Evolutionary conservation across 2,888 invertebrate species (phyloP), one percentile per base, ranked within the genome.

Genomic region (Tolmerus cingulatus): DNA sequence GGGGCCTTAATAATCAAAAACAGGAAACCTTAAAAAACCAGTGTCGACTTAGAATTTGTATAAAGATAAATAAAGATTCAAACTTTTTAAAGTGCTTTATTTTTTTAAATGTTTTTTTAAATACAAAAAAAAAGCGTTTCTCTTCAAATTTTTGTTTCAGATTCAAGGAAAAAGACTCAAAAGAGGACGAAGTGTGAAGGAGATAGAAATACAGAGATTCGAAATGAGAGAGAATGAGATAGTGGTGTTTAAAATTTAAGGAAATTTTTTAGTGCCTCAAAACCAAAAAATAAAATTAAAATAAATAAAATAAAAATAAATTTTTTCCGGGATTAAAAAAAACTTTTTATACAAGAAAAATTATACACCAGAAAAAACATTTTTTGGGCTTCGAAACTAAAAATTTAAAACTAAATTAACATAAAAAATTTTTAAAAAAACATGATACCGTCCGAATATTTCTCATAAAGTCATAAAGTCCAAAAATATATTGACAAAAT

Each of bases 211-310:
- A 55, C 4, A 46, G 43, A 16, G 34, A 40, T 40, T 40, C 9
- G 2, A 12, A 51, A 55, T 9, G 7, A 2, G 14, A 12, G 55
- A 81, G 37, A 51, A n/a, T 19, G n/a, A 51, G 51, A 16, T 5
- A n/a, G 51, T 51, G n/a, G 37, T 37, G 37, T 37, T 12, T 37
- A 76, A 76, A 76, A 34, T 76, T 34, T 37, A 37, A 76, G 76
- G 16, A 76, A 82, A 66, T 82, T 82, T 57, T 82, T 82, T 82
- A 82, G 82, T 82, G 82, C 82, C 82, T 82, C 57, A 82, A 81
- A 55, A 81, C 51, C 19, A 46, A 79, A 79, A 79, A 57, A 19
- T 7, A 27, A 9, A 79, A 55, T n/a, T 51, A 78, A 78, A 23
- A 43, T 19, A 46, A 43, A 66, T 23, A 12, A 23, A 66, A 66